phyloP scores from a whole-genome alignment of 2,113 vertebrate genomes.

The Syrrhaptes paradoxus region DNA sequence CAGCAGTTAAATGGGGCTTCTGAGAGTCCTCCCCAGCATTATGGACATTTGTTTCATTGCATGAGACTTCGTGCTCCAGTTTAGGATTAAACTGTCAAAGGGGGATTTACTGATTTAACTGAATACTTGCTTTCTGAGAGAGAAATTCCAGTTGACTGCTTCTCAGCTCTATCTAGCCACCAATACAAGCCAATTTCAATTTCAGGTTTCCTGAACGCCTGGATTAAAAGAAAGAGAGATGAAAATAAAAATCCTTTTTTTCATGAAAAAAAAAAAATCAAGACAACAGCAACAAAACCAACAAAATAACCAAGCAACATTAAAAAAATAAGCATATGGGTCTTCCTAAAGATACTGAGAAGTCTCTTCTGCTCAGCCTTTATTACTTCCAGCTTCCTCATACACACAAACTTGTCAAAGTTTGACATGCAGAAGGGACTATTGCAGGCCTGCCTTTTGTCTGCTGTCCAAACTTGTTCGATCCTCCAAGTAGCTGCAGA shows the following conservation, averaged over 20 bases:
- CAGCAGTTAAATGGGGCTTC: slow-evolving; percentile 41
- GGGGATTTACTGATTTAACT: slow-evolving; percentile 63
- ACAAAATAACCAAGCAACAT: not conserved
- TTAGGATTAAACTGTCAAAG: slow-evolving; percentile 54
- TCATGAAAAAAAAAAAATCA: not conserved
- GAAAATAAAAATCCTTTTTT: slow-evolving; percentile 44
- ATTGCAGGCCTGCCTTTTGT: not conserved
- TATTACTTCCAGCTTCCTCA: not conserved
- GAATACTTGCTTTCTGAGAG: slow-evolving; percentile 65
- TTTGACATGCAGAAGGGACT: slow-evolving; percentile 27
- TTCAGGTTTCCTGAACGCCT: slow-evolving; percentile 54
- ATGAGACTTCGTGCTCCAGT: not conserved
- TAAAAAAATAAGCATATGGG: not conserved
- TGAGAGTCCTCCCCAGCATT: slow-evolving; percentile 16
- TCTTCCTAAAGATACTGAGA: not conserved
- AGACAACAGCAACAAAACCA: not conserved
- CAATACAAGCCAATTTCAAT: slow-evolving; percentile 59
- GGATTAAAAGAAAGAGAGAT: slow-evolving; percentile 36
- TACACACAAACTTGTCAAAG: not conserved
- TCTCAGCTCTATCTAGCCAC: slow-evolving; percentile 60
- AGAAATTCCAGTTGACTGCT: slow-evolving; percentile 56
- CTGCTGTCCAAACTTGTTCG: slow-evolving; percentile 60
- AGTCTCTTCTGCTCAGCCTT: not conserved
- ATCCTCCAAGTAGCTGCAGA: not conserved
- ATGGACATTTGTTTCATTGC: slow-evolving; percentile 49